phyloP scores from a whole-genome alignment of 2,797 vertebrate species.

The Aselliscus stoliczkanus region DNA sequence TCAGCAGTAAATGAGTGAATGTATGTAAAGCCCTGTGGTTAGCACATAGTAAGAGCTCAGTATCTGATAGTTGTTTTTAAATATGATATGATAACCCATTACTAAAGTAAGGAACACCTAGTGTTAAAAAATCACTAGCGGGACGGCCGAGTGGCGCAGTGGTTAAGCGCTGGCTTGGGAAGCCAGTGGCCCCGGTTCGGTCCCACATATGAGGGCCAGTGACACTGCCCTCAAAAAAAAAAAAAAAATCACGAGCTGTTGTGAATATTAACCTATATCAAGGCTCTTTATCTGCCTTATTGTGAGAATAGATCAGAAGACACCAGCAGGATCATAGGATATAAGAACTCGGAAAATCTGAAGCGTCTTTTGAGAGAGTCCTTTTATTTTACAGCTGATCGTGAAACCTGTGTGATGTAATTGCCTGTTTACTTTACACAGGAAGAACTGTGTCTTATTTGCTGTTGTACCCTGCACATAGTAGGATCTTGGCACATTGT shows the following conservation, averaged over 20 bases:
- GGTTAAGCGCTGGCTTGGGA: no score
- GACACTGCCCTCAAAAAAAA: no score
- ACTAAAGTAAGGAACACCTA: not conserved
- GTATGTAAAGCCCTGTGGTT: not conserved
- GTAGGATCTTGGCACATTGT: not conserved
- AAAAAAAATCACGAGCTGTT: not conserved
- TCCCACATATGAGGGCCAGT: no score
- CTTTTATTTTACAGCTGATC: not conserved
- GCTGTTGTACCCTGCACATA: not conserved
- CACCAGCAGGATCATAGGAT: not conserved
- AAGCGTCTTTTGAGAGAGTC: not conserved
- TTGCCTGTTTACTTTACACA: not conserved
- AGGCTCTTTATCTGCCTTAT: not conserved
- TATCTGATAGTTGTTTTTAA: not conserved
- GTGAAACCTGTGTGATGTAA: not conserved
- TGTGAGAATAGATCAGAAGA: not conserved
- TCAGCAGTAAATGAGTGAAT: not conserved
- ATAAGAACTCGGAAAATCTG: not conserved
- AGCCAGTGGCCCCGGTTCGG: no score
- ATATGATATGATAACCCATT: not conserved
- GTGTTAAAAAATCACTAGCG: no score
- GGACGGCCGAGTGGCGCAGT: no score
- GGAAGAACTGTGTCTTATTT: not conserved
- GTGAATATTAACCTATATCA: not conserved
- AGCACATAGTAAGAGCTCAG: not conserved